Base-by-base conservation (phyloP, 2,797 vertebrate genomes). In the Sphenopsis melanotis region DNA sequence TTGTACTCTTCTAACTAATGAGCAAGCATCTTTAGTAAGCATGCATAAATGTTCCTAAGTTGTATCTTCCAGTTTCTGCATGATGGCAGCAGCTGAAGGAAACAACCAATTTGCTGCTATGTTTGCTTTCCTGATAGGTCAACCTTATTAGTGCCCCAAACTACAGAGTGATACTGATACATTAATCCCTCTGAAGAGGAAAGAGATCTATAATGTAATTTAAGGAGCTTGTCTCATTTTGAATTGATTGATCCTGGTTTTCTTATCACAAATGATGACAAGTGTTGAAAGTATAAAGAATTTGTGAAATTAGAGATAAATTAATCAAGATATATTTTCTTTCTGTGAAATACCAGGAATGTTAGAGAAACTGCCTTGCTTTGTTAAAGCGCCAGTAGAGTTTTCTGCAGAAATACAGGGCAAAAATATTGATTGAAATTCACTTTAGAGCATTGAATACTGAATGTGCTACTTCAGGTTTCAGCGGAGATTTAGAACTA, bases 191-290 rank as follows among this genome's bases (percentile, higher is more conserved):
- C 79, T 83, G 90, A 93, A 77, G 53, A 93, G 56, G 56, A 69
- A 93, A 83, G 81, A 91, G 83, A 95, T 95, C 92, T 96, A 55
- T 94, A 94, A 87, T 50, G 77, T 66, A 95, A 94, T 96, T 96
- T 89, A 96, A 95, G 82, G 88, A 82, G 27, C 27, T 36, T 71
- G 63, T 56, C 4, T 47, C 47, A 13, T 92, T 96, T 94, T 94
- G 83, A 96, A 95, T 87, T 85, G 90, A 95, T 96, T 92, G 83
- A 70, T 95, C 44, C 74, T 83, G 34, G 59, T 95, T 63, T 94
- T 93, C 79, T 81, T 95, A 93, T 92, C 64, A 75, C 52, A 75
- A 83, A 65, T 37, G 92, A 78, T 74, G 69, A 94, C 93, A 95
- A 72, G 71, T 76, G 66, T 75, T 81, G 83, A 93, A 93, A 96